These are phyloP conservation scores for Pseudomyrmex dendroicus DNA, from an alignment of 1,140 invertebrate species.

Conservation along the genomic window DNA sequence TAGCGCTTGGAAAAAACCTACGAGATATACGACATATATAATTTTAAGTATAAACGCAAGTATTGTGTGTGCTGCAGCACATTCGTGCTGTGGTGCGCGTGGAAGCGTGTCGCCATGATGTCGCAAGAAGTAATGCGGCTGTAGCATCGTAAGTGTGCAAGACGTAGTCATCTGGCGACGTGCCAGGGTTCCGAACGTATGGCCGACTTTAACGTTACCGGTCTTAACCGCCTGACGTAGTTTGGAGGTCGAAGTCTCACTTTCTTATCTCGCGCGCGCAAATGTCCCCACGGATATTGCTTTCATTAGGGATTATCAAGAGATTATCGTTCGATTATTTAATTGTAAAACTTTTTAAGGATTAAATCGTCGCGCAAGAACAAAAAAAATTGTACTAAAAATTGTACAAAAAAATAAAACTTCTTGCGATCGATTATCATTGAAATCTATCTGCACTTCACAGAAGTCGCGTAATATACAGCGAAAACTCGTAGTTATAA, in stretches of 20 bases:
- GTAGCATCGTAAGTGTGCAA: conserved; percentile 41
- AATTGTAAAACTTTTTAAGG: no score
- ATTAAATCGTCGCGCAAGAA: no score
- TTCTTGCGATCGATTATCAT: no score
- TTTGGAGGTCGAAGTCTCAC: conserved; percentile 39
- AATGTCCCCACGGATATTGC: neutral
- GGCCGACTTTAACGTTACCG: conserved; percentile 36
- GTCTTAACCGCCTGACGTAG: conserved; percentile 33
- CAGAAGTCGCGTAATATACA: no score
- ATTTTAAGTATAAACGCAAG: neutral
- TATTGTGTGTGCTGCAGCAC: neutral
- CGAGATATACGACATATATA: neutral
- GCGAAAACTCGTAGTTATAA: no score
- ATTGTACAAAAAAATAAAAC: no score
- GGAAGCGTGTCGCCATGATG: conserved; percentile 27
- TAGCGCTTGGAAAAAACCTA: neutral
- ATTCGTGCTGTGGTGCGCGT: conserved; percentile 22
- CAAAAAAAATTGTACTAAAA: no score
- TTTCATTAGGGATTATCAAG: neutral
- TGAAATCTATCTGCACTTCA: no score
- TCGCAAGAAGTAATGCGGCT: conserved; percentile 28
- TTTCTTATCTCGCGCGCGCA: neutral
- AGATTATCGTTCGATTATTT: no score
- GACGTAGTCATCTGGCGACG: conserved; percentile 44
- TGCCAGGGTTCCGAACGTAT: conserved; percentile 26